Conservation (phyloP, 2,888 invertebrate genomes). For the Escarpia spicata region DNA sequence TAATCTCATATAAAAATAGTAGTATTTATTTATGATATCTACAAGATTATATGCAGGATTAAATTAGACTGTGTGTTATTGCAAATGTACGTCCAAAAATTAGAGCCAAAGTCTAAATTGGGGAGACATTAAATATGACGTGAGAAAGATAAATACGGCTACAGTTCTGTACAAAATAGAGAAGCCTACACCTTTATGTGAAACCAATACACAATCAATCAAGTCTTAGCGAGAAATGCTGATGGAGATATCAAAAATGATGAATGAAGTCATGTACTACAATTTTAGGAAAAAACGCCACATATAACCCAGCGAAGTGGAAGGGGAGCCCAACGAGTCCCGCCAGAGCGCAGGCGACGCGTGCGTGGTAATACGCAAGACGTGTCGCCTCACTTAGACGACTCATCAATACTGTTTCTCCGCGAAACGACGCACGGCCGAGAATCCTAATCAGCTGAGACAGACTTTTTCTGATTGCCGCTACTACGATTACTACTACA, state of each 20-base stretch:
- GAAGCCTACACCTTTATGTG: neutral
- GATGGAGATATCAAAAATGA: neutral
- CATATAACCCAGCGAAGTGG: neutral
- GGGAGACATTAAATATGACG: neutral
- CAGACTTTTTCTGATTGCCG: slow-evolving; percentile 10
- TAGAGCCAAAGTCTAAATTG: neutral
- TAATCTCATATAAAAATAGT: neutral
- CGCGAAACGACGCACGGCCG: neutral
- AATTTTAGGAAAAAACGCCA: slow-evolving; percentile 5
- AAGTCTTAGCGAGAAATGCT: neutral
- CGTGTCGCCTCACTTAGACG: neutral
- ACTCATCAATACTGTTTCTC: neutral
- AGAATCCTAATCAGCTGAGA: neutral
- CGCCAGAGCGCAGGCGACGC: neutral
- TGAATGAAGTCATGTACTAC: slow-evolving; percentile 16
- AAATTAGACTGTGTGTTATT: neutral
- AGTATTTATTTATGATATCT: neutral
- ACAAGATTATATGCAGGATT: neutral
- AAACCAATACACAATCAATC: neutral
- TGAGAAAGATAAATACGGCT: slow-evolving; percentile 2
- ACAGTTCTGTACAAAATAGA: neutral
- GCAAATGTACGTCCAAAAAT: neutral
- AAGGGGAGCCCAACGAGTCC: neutral
- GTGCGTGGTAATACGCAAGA: slow-evolving; percentile 2
- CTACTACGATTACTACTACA: slow-evolving; percentile 5